A percentile compares a stretch with the other conserved stretches of the same genome.
phyloP scores from a whole-genome alignment of 2,113 vertebrate genomes.

The Porphyrio hochstetteri region DNA sequence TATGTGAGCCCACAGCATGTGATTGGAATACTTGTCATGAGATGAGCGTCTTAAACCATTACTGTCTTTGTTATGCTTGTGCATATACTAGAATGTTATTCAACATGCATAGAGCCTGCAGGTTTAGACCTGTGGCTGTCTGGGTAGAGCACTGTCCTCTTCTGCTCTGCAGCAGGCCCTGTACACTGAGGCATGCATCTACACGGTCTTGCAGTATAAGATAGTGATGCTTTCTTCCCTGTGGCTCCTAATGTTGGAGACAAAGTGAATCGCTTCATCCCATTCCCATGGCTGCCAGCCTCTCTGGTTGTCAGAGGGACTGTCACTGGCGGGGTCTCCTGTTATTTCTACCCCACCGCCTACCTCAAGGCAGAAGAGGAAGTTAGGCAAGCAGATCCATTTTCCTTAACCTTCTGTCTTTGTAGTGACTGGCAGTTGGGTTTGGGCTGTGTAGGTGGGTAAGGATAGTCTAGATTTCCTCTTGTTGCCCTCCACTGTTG shows the following conservation, averaged over 20 bases:
- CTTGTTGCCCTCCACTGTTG: neutral
- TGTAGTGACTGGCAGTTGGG: neutral
- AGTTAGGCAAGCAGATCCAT: neutral
- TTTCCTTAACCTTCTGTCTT: neutral
- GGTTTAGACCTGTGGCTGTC: neutral
- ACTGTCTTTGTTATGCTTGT: neutral
- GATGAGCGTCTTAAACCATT: neutral
- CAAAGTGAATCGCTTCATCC: neutral
- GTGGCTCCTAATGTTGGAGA: neutral
- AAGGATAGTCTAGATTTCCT: neutral
- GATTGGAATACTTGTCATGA: neutral
- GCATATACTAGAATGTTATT: neutral
- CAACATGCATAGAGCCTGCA: neutral
- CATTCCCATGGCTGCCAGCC: neutral
- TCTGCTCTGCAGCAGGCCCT: neutral
- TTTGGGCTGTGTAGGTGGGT: neutral
- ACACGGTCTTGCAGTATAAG: neutral
- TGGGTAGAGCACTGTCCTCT: neutral
- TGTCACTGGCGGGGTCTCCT: neutral
- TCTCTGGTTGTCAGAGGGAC: neutral
- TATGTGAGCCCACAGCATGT: neutral
- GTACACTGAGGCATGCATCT: accelerated
- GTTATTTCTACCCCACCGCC: neutral
- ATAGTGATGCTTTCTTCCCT: neutral
- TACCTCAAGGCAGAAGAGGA: neutral